A percentile compares a stretch with the other conserved stretches of the same genome.
phyloP scores from a whole-genome alignment of 1,140 invertebrate species.

The Pararge aegeria region DNA sequence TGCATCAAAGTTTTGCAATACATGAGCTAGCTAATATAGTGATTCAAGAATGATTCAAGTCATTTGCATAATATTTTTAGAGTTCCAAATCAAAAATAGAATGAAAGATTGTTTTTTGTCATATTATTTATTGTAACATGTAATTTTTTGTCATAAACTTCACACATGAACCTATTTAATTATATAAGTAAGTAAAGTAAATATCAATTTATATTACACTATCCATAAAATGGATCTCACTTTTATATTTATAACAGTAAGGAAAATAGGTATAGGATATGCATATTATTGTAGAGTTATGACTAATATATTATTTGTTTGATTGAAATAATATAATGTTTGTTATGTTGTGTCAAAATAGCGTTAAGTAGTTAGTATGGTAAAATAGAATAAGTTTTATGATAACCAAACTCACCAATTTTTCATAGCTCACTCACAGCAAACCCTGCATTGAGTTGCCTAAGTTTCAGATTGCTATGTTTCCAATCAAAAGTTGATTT shows the following conservation, averaged over 20 bases:
- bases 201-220: neutral
- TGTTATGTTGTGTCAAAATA: conserved; percentile 9
- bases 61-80: neutral
- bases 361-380: neutral
- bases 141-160: too few species aligned
- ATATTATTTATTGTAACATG: neutral
- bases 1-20: too few species aligned
- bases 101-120: neutral
- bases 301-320: conserved; percentile 8
- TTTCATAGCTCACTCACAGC: neutral
- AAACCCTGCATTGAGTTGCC: neutral
- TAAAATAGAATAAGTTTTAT: neutral
- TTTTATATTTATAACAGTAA: conserved; percentile 51
- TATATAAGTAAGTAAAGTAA: too few species aligned
- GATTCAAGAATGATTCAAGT: too few species aligned
- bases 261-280: conserved; percentile 13
- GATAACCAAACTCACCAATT: neutral
- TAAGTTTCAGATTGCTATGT: too few species aligned
- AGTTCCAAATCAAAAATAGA: neutral
- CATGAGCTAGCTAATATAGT: too few species aligned
- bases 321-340: conserved; percentile 3
- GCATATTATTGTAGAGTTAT: conserved; percentile 4
- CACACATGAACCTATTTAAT: too few species aligned
- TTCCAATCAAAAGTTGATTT: too few species aligned
- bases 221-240: conserved; percentile 53